These are phyloP conservation scores for Hyperopisus bebe DNA, from an alignment of 2,113 vertebrate genomes.

Conservation along the genomic window DNA sequence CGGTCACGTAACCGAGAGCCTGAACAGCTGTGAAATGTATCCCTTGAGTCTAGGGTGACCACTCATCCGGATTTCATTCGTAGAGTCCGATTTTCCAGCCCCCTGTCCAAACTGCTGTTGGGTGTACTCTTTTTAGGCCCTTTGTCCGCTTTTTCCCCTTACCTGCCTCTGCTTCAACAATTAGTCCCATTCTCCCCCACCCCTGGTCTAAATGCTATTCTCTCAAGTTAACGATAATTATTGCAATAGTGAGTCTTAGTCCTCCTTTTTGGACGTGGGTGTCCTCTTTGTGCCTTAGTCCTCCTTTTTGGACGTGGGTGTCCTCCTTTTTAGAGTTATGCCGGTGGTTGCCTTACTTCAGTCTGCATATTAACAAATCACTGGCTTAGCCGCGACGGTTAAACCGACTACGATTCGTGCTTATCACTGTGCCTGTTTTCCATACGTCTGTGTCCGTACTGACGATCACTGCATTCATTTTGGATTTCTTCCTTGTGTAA, in stretches of 20 bases:
- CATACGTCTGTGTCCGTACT: neutral
- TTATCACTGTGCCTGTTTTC: neutral
- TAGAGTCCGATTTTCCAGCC: neutral
- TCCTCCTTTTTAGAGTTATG: neutral
- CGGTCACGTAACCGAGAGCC: neutral
- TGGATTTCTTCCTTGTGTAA: neutral
- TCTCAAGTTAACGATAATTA: neutral
- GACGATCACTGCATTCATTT: neutral
- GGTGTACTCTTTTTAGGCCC: neutral
- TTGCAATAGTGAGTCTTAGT: neutral
- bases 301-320: too few relatives aligned
- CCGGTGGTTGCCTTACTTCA: neutral
- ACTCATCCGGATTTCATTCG: neutral
- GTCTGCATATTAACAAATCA: neutral
- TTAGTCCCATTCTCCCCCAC: neutral
- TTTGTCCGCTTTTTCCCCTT: too few relatives aligned
- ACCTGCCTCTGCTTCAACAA: neutral
- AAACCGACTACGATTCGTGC: neutral
- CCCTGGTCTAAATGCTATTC: neutral
- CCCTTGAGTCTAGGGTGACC: neutral
- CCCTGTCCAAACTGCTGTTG: neutral
- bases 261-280: neutral
- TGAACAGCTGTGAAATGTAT: neutral
- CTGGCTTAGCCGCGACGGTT: neutral
- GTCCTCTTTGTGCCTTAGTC: too few relatives aligned